phyloP scores from a whole-genome alignment of 2,113 vertebrate species.

The Sinocyclocheilus maitianheensis region DNA sequence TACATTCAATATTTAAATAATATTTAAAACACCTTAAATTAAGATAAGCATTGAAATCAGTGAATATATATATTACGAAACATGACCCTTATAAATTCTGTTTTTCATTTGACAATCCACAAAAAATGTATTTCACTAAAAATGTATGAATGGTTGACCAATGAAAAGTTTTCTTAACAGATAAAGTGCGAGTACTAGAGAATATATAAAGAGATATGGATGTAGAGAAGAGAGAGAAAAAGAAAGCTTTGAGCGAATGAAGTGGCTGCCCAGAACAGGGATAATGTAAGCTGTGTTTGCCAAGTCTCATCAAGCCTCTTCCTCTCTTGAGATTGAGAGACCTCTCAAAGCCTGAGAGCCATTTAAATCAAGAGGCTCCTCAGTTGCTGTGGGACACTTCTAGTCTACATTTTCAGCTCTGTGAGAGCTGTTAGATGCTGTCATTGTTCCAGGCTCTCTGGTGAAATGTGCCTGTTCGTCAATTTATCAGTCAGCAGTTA shows the following conservation, averaged over 20 bases:
- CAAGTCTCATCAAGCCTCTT: conserved; percentile 76
- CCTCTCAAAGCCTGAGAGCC: conserved; percentile 81
- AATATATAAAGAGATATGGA: conserved; percentile 26
- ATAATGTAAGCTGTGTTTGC: conserved; percentile 63
- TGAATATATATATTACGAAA: too few species aligned
- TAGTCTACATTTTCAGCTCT: conserved; percentile 42
- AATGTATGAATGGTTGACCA: background rate
- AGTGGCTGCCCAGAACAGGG: conserved; percentile 21
- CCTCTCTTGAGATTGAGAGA: conserved; percentile 80
- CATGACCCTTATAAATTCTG: background rate
- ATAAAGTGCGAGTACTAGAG: background rate
- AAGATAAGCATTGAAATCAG: too few species aligned
- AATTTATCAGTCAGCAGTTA: conserved; percentile 24
- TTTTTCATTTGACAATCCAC: background rate
- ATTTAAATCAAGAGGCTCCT: conserved; percentile 80
- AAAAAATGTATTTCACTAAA: too few species aligned
- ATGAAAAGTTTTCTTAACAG: background rate
- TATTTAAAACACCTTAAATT: too few species aligned
- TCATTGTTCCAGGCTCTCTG: conserved; percentile 29
- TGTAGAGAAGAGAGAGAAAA: background rate
- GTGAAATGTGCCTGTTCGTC: conserved; percentile 31
- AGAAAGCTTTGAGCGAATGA: conserved; percentile 27
- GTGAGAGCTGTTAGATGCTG: conserved; percentile 34
- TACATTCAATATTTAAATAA: too few species aligned
- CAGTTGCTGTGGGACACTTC: conserved; percentile 76